phyloP scores from a whole-genome alignment of 2,888 invertebrate species.

The Altica lythri region DNA sequence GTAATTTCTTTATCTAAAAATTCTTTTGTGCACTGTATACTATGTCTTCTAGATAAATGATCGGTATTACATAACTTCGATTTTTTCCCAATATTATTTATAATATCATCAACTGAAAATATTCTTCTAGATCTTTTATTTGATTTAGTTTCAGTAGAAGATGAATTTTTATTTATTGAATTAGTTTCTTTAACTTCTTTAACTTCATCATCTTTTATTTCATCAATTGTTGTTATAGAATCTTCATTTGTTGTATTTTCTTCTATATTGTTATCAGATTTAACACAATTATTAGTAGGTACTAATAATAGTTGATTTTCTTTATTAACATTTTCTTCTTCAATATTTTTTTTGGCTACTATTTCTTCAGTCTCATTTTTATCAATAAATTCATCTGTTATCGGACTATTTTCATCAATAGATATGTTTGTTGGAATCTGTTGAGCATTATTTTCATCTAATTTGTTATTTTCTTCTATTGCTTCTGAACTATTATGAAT shows the following conservation, averaged over 20 bases:
- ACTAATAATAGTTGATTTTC: conserved; percentile 10
- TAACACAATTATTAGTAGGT: no score
- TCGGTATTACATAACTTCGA: conserved; percentile 23
- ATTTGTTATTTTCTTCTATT: background rate
- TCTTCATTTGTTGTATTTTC: background rate
- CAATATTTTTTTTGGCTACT: conserved; percentile 3
- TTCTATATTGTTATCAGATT: background rate
- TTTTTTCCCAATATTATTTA: conserved; percentile 44
- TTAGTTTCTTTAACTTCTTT: conserved; percentile 14
- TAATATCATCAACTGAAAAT: conserved; percentile 51
- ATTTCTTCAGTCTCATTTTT: conserved; percentile 20
- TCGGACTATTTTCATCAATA: conserved; percentile 3
- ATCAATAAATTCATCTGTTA: conserved; percentile 5
- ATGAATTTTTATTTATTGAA: no score
- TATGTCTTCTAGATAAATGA: conserved; percentile 25
- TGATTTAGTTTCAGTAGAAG: no score
- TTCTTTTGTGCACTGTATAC: conserved; percentile 33
- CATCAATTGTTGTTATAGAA: background rate
- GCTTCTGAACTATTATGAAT: conserved; percentile 2
- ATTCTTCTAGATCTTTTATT: conserved; percentile 40
- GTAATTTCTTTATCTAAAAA: conserved; percentile 37
- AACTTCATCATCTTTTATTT: background rate
- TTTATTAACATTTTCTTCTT: conserved; percentile 1
- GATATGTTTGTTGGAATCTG: background rate
- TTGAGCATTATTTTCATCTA: conserved; percentile 3